Base-by-base conservation (phyloP, 1,140 invertebrate species). In the Eriosoma lanigerum region DNA sequence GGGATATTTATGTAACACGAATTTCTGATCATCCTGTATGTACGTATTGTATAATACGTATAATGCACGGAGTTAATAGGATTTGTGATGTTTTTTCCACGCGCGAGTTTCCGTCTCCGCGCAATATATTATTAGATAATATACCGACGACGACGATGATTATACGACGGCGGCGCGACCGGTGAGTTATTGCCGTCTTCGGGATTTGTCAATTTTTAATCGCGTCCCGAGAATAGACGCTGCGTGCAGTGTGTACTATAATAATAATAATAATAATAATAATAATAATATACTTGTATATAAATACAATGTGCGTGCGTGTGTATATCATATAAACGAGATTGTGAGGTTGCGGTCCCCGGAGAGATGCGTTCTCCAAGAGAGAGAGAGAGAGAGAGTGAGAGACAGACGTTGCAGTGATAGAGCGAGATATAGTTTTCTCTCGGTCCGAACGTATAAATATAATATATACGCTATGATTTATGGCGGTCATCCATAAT, bases 141-240 rank as follows among this genome's bases (percentile, higher is more conserved):
- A n/a, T n/a, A n/a, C 64, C 17, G 32, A 66, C 15, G 64, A 68
- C 66, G 66, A 68, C 44, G 66, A 48, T 38, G 66, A 21, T 21
- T 19, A n/a, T n/a, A 24, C n/a, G 52, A 24, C 29, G 29, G 2
- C 46, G 17, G 26, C n/a, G 29, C 26, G 19, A 12, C n/a, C 72
- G 32, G 72, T 78, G 75, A 78, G 75, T 78, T 78, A 78, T 78
- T 78, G 56, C 75, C 75, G 75, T 78, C 75, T 78, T 78, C 75
- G 38, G 75, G 75, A 78, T 78, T 78, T 78, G 75, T 78, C 75
- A 78, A 78, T 78, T 78, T 78, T 78, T 78, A 78, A 78, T 78
- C 75, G 75, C 19, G n/a, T 29, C 21, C 44, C 24, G 75, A 26
- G 54, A 26, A 58, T 56, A 24, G 60, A 62, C 26, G 60, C 29